These are phyloP conservation scores for Sabatieria punctata DNA, from an alignment of 2,888 invertebrate genomes.

Conservation along the genomic window DNA sequence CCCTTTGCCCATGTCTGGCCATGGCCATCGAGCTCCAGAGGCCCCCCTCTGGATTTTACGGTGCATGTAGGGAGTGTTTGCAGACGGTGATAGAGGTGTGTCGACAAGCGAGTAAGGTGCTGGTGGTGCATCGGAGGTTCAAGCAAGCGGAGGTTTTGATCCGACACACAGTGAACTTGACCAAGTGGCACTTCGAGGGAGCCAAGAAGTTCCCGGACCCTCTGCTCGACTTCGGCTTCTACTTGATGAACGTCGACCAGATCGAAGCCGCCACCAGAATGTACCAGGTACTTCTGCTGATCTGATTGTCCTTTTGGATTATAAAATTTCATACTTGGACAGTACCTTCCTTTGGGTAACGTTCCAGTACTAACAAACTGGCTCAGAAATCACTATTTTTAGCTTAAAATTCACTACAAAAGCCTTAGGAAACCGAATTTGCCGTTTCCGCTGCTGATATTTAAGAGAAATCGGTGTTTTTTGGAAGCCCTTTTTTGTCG, in stretches of 20 bases:
- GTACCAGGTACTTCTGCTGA: constrained; percentile 54
- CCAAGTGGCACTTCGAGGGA: constrained; percentile 2
- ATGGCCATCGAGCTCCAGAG: too few relatives aligned
- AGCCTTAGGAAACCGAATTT: too few relatives aligned
- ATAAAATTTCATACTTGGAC: not conserved
- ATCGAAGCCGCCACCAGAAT: constrained; percentile 65
- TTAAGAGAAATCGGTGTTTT: too few relatives aligned
- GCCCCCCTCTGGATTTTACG: too few relatives aligned
- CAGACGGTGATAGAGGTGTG: constrained; percentile 50
- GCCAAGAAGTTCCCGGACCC: constrained; percentile 56
- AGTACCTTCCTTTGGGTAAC: constrained; percentile 40
- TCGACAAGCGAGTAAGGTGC: constrained; percentile 61
- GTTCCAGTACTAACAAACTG: too few relatives aligned
- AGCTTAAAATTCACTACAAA: too few relatives aligned
- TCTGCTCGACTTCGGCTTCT: constrained; percentile 73
- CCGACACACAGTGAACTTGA: constrained; percentile 31
- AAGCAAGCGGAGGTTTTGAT: constrained; percentile 61
- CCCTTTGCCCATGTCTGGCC: too few relatives aligned
- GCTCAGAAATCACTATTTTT: too few relatives aligned
- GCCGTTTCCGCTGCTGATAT: too few relatives aligned
- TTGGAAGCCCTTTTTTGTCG: too few relatives aligned
- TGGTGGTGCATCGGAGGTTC: constrained; percentile 72
- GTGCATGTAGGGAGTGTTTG: too few relatives aligned
- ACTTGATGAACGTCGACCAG: constrained; percentile 67
- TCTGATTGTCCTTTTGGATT: constrained; percentile 5